Evolutionary conservation across 1,140 invertebrate genomes (phyloP).

Genomic region (Bombus breviceps): DNA sequence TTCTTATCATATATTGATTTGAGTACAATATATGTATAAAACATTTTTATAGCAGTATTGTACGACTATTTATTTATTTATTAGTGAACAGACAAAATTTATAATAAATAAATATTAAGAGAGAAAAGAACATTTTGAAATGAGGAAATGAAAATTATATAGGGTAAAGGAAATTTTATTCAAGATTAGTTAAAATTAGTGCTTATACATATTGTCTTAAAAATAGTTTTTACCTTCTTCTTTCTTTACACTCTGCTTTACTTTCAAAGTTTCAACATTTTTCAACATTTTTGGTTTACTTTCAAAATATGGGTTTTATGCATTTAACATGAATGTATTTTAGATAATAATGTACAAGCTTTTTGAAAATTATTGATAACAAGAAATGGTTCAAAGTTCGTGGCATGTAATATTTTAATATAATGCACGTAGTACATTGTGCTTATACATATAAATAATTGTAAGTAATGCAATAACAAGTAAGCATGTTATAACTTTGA

Average conservation of each 20-base stretch:
- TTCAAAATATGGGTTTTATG: constrained; percentile 23
- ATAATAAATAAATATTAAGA: not conserved
- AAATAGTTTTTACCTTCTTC: constrained; percentile 1
- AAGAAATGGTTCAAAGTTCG: constrained; percentile 14
- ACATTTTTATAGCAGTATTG: not conserved
- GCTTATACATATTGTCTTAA: not conserved
- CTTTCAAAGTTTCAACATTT: constrained; percentile 20
- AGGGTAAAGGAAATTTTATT: constrained; percentile 14
- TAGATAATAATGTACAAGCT: constrained; percentile 20
- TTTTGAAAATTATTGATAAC: constrained; percentile 8
- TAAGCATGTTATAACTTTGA: constrained; percentile 39
- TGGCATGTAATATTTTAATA: constrained; percentile 49
- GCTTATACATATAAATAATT: constrained; percentile 42
- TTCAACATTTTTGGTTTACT: not conserved
- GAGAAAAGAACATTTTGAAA: not conserved
- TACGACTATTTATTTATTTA: not conserved
- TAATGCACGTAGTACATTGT: constrained; percentile 42
- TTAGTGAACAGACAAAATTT: not conserved
- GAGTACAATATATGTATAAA: not conserved
- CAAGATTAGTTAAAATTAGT: not conserved
- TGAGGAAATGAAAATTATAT: constrained; percentile 15
- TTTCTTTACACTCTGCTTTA: constrained; percentile 25
- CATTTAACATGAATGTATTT: constrained; percentile 15
- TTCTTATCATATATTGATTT: constrained; percentile 39
- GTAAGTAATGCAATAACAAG: constrained; percentile 41